Evolutionary conservation across 2,797 vertebrate species (phyloP), one percentile per base, ranked within the genome.

Genomic region (Hirundo rustica): DNA sequence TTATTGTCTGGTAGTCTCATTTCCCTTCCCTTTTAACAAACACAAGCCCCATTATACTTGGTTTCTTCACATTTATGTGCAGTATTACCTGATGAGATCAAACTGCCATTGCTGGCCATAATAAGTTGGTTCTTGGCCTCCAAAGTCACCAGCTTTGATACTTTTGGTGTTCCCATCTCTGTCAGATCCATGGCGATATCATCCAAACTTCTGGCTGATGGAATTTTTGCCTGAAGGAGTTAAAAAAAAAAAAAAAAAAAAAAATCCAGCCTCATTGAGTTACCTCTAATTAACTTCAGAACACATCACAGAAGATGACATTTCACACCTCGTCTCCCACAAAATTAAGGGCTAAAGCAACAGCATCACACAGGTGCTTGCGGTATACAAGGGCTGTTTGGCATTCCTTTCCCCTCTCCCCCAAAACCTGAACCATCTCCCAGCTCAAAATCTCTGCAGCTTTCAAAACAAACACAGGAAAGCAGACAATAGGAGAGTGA

Each of bases 121-220:
- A 99, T 99, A 34, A 99, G 97, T 45, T 98, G 98, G 93, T 98
- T 98, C 97, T 99, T 99, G 55, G 97, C 98, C 21, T 99, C 98
- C 21, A 98, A 93, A 36, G 97, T 98, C 76, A 98, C 98, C 53
- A 99, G 97, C 93, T 98, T 99, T 53, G 97, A 98, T 93, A 98
- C 97, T 89, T 98, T 98, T 1, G 98, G 98, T 32, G 97, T 98
- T 19, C 97, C 98, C 44, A 98, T 98, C 72, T 99, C 99, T 0
- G 99, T 99, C 78, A 99, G 98, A 93, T 99, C 99, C 98, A 99
- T 98, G 57, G 99, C 99, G 0, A 99, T 99, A 94, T 99, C 99
- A 25, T 99, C 98, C 96, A 99, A 97, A 95, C 98, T 99, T 96
- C 98, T 98, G 87, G 99, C 98, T 58, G 98, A 98, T 42, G 98